Conservation (phyloP, 2,797 vertebrate species). For the Poecilia picta region DNA sequence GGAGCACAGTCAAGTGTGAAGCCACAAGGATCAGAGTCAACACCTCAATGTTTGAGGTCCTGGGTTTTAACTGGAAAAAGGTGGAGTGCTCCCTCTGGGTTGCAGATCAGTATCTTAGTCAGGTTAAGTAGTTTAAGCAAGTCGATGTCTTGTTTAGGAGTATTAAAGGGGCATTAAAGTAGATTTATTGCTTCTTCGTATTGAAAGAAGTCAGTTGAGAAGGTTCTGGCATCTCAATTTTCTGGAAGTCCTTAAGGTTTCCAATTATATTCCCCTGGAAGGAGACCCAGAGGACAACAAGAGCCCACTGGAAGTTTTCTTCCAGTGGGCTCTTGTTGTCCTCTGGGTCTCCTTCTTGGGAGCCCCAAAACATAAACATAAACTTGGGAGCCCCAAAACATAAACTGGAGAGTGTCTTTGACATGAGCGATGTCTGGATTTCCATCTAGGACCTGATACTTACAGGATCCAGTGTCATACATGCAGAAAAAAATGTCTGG, state of each 20-base stretch:
- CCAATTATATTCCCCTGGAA: background rate
- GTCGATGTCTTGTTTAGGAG: background rate
- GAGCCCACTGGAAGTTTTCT: too few relatives aligned
- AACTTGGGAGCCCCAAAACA: background rate
- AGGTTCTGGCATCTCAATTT: background rate
- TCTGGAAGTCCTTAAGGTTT: background rate
- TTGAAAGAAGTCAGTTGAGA: background rate
- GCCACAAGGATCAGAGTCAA: background rate
- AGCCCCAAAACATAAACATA: too few relatives aligned
- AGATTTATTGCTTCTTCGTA: background rate
- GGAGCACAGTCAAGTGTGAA: background rate
- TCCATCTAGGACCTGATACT: background rate
- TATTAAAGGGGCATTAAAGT: too few relatives aligned
- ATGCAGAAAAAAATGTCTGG: background rate
- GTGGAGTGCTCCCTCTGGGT: background rate
- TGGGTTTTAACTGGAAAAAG: background rate
- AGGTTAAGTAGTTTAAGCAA: background rate
- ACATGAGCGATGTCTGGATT: background rate
- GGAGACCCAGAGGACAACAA: background rate
- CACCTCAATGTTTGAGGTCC: background rate
- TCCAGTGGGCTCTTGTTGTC: too few relatives aligned
- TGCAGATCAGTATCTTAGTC: background rate
- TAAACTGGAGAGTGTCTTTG: background rate
- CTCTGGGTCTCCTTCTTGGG: too few relatives aligned
- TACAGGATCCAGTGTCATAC: background rate